A percentile compares a stretch with the other conserved stretches of the same genome.
These are phyloP conservation scores for Macaca mulatta DNA, from an alignment of 2,113 vertebrate genomes.

Conservation along the genomic window DNA sequence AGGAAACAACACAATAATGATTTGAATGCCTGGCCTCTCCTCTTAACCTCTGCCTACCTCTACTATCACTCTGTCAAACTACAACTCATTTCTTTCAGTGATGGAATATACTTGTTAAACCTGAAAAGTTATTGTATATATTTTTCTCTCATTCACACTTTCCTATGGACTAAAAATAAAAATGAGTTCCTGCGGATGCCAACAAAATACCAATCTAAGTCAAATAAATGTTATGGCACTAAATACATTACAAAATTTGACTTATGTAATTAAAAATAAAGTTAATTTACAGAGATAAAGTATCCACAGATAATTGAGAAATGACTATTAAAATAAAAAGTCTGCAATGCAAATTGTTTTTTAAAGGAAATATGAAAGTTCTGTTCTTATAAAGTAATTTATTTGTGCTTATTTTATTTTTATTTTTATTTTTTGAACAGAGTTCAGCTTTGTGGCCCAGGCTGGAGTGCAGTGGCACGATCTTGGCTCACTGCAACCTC, in stretches of 20 bases:
- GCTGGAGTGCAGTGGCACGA: no score
- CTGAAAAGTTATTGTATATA: background rate
- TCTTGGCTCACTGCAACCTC: no score
- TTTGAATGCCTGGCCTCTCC: background rate
- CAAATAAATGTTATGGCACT: background rate
- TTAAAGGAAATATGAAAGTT: background rate
- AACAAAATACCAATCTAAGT: background rate
- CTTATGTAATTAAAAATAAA: background rate
- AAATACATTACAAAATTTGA: background rate
- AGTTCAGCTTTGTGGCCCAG: no score
- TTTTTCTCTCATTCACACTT: background rate
- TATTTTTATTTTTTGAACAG: no score
- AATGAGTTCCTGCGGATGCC: background rate
- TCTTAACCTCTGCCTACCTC: no score
- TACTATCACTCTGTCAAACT: background rate
- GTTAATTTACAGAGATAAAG: background rate
- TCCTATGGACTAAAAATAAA: background rate
- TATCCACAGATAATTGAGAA: background rate
- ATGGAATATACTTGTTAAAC: background rate
- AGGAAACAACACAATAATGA: background rate
- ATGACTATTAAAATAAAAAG: background rate
- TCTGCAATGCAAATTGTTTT: background rate
- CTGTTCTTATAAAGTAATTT: background rate
- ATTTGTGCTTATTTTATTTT: background rate
- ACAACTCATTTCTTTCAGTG: background rate